Evolutionary conservation across 2,797 vertebrate genomes (phyloP), one percentile per base, ranked within the genome.

Genomic region (Hydrophis major): DNA sequence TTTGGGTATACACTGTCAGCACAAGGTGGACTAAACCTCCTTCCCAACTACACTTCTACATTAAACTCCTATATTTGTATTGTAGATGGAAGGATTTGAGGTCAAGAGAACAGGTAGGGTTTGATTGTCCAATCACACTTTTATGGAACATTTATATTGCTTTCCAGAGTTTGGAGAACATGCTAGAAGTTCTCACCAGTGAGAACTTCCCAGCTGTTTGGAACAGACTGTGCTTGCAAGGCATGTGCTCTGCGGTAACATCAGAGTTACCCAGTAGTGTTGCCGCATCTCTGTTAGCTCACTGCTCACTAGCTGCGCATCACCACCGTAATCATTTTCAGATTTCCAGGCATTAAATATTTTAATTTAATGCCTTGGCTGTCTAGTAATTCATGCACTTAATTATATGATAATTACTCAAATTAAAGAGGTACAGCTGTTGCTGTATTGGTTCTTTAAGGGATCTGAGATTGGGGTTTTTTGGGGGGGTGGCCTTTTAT

Each of bases 341-440:
- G 98, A 98, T 98, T 98, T 98, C 98, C 98, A 98, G 98, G 98
- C 98, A 98, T 98, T 98, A 98, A 98, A 98, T 98, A 98, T 98
- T 98, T 98, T 98, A 98, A 98, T 98, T 98, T 98, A 98, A 98
- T 98, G 98, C 98, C 97, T 98, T 98, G 98, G 98, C 98, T 98
- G 98, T 98, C 98, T 98, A 98, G 98, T 98, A 98, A 98, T 98
- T 98, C 98, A 98, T 98, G 98, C 98, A 98, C 98, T 98, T 98
- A 98, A 98, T 98, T 98, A 98, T 98, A 98, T 98, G 97, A 98
- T 98, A 98, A 98, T 98, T 98, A 98, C 98, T 98, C 98, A 98
- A 98, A 98, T 98, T 98, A 98, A 98, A 98, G 98, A 97, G 97
- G 98, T 98, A 98, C 98, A 98, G 98, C 98, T 98, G 98, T 97